A percentile compares a stretch with the other conserved stretches of the same genome.
Conservation (phyloP, 2,113 vertebrate species). For the Trochalopteron elliotii region DNA sequence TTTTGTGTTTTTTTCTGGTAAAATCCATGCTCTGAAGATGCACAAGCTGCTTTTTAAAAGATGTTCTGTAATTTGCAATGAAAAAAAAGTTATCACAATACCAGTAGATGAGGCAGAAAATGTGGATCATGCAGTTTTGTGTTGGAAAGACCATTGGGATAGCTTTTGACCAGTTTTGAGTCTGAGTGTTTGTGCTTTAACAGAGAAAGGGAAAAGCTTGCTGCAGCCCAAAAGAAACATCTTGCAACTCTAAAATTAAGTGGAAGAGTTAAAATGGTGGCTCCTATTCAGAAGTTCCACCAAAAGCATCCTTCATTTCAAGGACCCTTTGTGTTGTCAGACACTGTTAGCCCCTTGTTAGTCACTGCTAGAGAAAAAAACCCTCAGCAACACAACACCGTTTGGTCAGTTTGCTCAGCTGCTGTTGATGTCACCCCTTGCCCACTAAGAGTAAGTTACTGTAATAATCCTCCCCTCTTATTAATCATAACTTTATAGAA, state of each 20-base stretch:
- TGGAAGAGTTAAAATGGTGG: slow-evolving; percentile 47
- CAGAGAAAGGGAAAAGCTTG: neutral
- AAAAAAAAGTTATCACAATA: neutral
- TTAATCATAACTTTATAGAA: slow-evolving; percentile 78
- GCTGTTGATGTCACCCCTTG: slow-evolving; percentile 75
- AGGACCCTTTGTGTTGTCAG: slow-evolving; percentile 68
- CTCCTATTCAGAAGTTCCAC: slow-evolving; percentile 42
- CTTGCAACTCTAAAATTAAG: neutral
- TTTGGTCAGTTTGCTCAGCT: slow-evolving; percentile 81
- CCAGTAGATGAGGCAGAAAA: neutral
- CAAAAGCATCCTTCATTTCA: slow-evolving; percentile 50
- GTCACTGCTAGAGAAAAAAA: slow-evolving; percentile 46
- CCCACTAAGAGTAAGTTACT: slow-evolving; percentile 77
- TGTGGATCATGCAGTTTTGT: neutral
- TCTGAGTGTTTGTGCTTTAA: neutral
- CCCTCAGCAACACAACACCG: slow-evolving; percentile 52
- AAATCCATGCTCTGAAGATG: neutral
- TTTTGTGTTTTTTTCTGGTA: neutral
- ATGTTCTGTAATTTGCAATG: neutral
- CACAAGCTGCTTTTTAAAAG: slow-evolving; percentile 7
- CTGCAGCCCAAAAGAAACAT: neutral
- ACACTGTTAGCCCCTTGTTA: slow-evolving; percentile 72
- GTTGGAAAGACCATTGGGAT: neutral
- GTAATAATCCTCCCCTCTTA: slow-evolving; percentile 78
- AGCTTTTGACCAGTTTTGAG: neutral